Evolutionary conservation across 2,888 invertebrate species (phyloP), one percentile per base, ranked within the genome.

Genomic region (Caenorhabditis afra): DNA sequence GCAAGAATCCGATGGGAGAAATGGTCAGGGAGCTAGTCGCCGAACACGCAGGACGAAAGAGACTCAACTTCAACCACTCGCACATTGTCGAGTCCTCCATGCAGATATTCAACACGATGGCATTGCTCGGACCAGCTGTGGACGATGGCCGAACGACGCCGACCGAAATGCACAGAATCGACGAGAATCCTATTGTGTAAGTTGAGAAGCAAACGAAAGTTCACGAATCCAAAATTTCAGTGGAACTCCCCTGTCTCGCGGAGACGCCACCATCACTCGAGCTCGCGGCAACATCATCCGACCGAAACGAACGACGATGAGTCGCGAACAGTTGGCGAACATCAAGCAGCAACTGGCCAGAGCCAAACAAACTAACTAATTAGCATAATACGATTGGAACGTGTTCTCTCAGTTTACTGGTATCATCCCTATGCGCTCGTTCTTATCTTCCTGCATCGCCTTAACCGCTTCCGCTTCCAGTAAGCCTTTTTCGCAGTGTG

Each of bases 241-340:
- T 5, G 53, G 52, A 49, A 71, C 77, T 0, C 77, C 77, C 4
- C 20, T 62, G 7, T 58, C 73, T 1, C 70, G 77, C 18, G 70
- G 70, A 12, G 71, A 58, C 29, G 66, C 55, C 14, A 70, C 70
- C 7, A 65, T 70, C 16, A 70, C 77, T 3, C 59, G 70, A 11
- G 8, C 68, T 0, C 65, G 74, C 12, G 74, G 67, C 23, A 75
- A 75, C 50, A 67, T 75, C 57, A 65, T 77, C 39, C 70, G 77
- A 0, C 70, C 64, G 22, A 52, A 57, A 10, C 53, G 68, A 11
- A 14, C 62, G 7, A 71, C 65, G 29, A 71, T 77, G 70, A 70
- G 52, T 10, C 70, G 70, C 0, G 77, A 77, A 23, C 59, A 70
- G 39, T 23, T 70, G 8, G 70, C 50, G 7, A 58, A 65, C 39